Evolutionary conservation across 2,797 vertebrate genomes (phyloP).

Genomic region (Sebastes miniatus): DNA sequence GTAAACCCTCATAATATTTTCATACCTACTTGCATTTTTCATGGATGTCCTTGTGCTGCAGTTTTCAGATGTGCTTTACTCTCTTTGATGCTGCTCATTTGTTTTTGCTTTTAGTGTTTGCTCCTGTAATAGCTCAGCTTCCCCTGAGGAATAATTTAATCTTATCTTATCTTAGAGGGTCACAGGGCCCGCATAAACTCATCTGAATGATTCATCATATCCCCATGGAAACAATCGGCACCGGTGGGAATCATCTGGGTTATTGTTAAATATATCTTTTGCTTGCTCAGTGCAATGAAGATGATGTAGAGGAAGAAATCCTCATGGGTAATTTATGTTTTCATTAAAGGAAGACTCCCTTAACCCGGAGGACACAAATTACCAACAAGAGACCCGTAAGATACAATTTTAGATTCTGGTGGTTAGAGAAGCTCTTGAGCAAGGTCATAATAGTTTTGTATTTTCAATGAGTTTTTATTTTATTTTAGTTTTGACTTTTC

Average conservation of each 20-base stretch:
- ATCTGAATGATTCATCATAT: conserved; percentile 49
- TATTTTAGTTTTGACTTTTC: too few relatives aligned
- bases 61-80: neutral
- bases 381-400: neutral
- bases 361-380: neutral
- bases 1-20: neutral
- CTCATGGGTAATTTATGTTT: conserved; percentile 21
- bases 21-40: conserved; percentile 4
- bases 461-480: too few relatives aligned
- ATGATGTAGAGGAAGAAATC: neutral
- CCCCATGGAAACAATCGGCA: conserved; percentile 45
- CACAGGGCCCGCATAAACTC: conserved; percentile 19
- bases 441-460: too few relatives aligned
- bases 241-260: conserved; percentile 38
- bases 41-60: neutral
- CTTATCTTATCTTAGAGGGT: conserved; percentile 36
- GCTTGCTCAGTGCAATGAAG: conserved; percentile 22
- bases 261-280: conserved; percentile 45
- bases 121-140: conserved; percentile 42
- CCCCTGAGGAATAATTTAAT: conserved; percentile 51
- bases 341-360: conserved; percentile 18
- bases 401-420: neutral
- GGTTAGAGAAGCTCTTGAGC: neutral
- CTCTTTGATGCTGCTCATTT: conserved; percentile 30
- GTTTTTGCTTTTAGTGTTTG: conserved; percentile 44